Evolutionary conservation across 1,140 invertebrate genomes (phyloP).

Genomic region (Diuraphis noxia): DNA sequence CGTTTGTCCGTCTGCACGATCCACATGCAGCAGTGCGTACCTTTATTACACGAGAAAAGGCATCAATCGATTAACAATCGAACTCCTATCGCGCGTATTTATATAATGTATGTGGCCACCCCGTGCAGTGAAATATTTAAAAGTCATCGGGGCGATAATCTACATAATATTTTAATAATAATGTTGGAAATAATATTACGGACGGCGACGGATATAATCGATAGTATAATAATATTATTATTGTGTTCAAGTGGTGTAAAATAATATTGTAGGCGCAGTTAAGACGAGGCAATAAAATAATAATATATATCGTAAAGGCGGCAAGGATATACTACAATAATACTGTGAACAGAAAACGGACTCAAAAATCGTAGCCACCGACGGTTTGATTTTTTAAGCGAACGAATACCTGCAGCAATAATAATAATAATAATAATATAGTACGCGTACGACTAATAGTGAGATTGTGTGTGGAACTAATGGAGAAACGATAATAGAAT

Average conservation of each 20-base stretch:
- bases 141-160: neutral
- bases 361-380: neutral
- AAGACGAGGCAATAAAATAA: neutral
- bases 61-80: neutral
- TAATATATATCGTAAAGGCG: neutral
- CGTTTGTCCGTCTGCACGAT: neutral
- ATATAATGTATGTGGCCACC: no score
- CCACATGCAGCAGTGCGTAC: neutral
- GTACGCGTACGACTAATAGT: neutral
- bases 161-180: neutral
- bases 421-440: no score
- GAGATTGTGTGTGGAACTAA: neutral
- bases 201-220: neutral
- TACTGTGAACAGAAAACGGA: fast-evolving
- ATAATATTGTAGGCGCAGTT: neutral
- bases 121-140: neutral
- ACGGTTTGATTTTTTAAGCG: neutral
- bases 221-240: neutral
- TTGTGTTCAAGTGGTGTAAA: neutral
- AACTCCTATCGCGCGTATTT: neutral
- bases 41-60: neutral
- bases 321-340: neutral
- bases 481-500: neutral
- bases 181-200: neutral
- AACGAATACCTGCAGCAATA: no score